These are phyloP conservation scores for Macroramphosus scolopax DNA, from an alignment of 2,797 vertebrate genomes.

Conservation along the genomic window DNA sequence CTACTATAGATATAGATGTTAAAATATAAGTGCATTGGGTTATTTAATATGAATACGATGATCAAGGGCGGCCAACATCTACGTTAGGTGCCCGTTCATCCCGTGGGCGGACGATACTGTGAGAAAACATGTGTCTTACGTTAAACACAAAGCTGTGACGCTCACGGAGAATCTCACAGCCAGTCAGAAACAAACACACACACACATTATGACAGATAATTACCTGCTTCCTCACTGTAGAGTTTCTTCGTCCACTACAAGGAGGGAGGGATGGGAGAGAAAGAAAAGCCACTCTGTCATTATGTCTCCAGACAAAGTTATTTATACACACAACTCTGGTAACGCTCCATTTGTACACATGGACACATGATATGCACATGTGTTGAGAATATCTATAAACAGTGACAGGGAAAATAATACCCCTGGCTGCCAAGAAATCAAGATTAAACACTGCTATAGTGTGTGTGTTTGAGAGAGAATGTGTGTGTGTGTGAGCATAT, in stretches of 20 bases:
- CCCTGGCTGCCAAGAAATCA: conserved; percentile 47
- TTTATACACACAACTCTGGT: conserved; percentile 64
- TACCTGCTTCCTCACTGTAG: conserved; percentile 94
- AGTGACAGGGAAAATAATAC: conserved; percentile 50
- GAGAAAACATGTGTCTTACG: too few relatives aligned
- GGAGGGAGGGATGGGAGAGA: conserved; percentile 2
- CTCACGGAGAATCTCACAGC: conserved; percentile 11
- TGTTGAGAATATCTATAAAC: conserved; percentile 57
- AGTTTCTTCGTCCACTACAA: conserved; percentile 85
- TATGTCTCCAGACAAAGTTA: conserved; percentile 64
- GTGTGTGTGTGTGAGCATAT: conserved; percentile 19
- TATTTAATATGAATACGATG: too few relatives aligned
- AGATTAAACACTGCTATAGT: conserved; percentile 35
- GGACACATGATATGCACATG: conserved; percentile 47
- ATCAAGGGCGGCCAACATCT: conserved; percentile 2
- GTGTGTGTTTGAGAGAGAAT: conserved; percentile 7
- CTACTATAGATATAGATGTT: neutral
- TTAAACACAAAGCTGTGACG: conserved; percentile 27
- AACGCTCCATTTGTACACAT: conserved; percentile 60
- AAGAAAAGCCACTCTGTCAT: conserved; percentile 60
- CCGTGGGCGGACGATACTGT: too few relatives aligned
- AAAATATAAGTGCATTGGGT: too few relatives aligned
- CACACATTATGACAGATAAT: conserved; percentile 53
- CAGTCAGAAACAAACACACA: conserved; percentile 24
- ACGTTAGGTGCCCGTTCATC: too few relatives aligned